Percentiles rank a stretch among this genome's conserved stretches.
phyloP scores from a whole-genome alignment of 2,797 vertebrate genomes.

The Etheostoma nigrum region DNA sequence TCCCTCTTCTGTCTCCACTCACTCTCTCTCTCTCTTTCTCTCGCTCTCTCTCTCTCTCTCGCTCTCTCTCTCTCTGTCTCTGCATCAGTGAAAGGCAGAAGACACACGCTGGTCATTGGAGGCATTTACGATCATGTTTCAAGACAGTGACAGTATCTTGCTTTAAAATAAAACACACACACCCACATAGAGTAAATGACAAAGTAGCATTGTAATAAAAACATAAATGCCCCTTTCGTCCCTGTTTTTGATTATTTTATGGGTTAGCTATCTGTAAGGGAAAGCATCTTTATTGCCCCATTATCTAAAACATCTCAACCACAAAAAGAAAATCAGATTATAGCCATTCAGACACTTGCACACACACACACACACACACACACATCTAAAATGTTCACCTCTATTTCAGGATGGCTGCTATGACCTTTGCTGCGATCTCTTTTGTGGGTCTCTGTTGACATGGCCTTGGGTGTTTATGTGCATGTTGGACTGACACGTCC shows the following conservation, averaged over 20 bases:
- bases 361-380: background rate
- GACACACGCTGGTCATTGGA: slow-evolving; percentile 14
- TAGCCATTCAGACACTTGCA: background rate
- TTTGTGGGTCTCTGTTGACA: slow-evolving; percentile 69
- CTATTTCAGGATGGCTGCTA: slow-evolving; percentile 15
- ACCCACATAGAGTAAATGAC: background rate
- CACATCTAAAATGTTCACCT: slow-evolving; percentile 9
- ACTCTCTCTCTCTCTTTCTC: background rate
- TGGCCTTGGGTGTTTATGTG: slow-evolving; percentile 69
- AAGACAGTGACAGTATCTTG: background rate
- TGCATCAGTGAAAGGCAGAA: slow-evolving; percentile 37
- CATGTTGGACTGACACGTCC: slow-evolving; percentile 59
- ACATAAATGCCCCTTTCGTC: background rate
- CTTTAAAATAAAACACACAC: background rate
- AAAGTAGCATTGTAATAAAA: background rate
- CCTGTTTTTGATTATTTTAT: background rate
- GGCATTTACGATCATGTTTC: slow-evolving; percentile 25
- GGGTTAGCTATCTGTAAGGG: background rate
- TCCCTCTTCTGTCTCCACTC: slow-evolving; percentile 32
- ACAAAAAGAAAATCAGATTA: background rate
- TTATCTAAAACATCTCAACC: slow-evolving; percentile 10
- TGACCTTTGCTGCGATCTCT: slow-evolving; percentile 62
- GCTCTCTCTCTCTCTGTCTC: background rate
- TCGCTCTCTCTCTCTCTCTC: background rate
- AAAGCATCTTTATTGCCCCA: background rate